Base-by-base conservation (phyloP, 2,113 vertebrate species). In the Caranx melampygus region DNA sequence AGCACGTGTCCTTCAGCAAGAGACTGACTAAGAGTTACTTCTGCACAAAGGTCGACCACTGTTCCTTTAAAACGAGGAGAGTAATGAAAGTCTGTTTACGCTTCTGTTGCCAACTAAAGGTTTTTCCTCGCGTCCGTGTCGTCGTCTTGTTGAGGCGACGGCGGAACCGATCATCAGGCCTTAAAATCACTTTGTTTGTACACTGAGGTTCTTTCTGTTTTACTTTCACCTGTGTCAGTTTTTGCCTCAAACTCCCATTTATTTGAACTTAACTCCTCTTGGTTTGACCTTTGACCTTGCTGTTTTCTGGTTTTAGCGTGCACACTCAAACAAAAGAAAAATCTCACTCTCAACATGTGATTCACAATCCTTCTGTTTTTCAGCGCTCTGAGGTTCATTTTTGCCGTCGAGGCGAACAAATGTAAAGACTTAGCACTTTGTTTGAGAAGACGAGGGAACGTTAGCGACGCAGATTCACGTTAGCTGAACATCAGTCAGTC, bases 351-450 rank as follows among this genome's bases (percentile, higher is more conserved):
- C 4, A 45, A n/a, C 60, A 60, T 54, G 74, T 77, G 67, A 72
- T 21, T 40, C 18, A 0, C 18, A 0, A 7, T 34, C 2, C 20
- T 55, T 47, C 10, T 9, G 21, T 65, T 58, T 63, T 59, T 21
- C 51, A 42, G 37, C 15, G 31, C 16, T 34, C 3, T 54, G 74
- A 73, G 31, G 42, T 72, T 44, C 35, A 44, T 40, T 75, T 65
- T 65, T 65, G 34, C 34, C 9, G 14, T 62, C 58, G 60, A 76
- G 55, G 57, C 0, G 65, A 73, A 75, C 67, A 64, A 57, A 66
- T 21, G 14, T 31, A 51, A 51, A 70, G 42, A 72, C 49, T 75
- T 44, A 18, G 88, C 85, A 87, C 88, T 86, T 87, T 85, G 71
- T 33, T 44, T 37, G 71, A 74, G 34, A 18, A 13, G 16, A 52